Percentiles rank a stretch among this genome's conserved stretches.
Conservation (phyloP, 2,113 vertebrate species). For the Tylochromis polylepis region DNA sequence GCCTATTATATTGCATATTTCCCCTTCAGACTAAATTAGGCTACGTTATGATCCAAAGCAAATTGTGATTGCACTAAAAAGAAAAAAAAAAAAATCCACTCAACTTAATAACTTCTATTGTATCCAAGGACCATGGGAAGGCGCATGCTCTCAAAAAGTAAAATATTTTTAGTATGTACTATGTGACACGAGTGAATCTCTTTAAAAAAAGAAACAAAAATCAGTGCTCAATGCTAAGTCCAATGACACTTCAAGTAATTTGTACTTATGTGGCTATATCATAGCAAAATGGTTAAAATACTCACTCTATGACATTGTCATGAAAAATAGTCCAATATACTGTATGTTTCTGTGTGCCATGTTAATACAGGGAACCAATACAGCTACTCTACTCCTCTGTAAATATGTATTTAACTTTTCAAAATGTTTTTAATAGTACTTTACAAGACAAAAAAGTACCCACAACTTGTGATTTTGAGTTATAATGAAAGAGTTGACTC, state of each 20-base stretch:
- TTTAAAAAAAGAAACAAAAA: neutral
- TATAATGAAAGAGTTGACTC: neutral
- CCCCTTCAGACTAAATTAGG: neutral
- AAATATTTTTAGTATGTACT: neutral
- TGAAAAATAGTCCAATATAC: neutral
- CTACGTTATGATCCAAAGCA: neutral
- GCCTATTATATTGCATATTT: constrained; percentile 7
- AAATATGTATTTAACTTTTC: neutral
- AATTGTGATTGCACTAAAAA: neutral
- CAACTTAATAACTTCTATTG: constrained; percentile 7
- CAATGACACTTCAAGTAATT: neutral
- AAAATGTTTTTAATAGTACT: neutral
- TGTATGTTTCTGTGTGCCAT: neutral
- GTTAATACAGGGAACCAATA: neutral
- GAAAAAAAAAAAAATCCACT: constrained; percentile 1
- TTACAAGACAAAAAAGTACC: neutral
- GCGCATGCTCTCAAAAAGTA: neutral
- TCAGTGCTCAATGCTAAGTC: neutral
- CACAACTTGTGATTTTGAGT: neutral
- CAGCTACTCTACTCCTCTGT: neutral
- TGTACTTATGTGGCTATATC: neutral
- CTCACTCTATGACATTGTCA: neutral
- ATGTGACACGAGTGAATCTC: neutral
- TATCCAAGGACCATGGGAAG: neutral
- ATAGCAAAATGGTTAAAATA: neutral